A percentile compares a stretch with the other conserved stretches of the same genome.
Evolutionary conservation across 2,797 vertebrate species (phyloP).

Genomic region (Thaleichthys pacificus): DNA sequence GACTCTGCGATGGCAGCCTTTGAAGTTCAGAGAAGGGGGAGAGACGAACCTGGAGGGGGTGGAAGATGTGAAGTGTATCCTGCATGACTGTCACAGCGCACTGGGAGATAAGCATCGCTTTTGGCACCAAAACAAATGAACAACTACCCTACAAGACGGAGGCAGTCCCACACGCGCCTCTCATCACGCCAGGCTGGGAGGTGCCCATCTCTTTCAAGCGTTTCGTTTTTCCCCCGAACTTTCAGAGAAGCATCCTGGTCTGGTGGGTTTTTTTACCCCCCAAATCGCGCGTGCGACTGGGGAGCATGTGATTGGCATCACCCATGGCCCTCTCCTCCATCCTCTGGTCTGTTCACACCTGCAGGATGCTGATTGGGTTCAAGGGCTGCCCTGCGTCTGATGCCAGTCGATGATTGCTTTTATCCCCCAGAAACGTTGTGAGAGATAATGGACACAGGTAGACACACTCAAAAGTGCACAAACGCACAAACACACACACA

Average conservation of each 20-base stretch:
- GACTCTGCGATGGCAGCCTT: constrained; percentile 14
- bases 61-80: constrained; percentile 20
- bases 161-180: constrained; percentile 34
- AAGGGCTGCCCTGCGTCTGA: constrained; percentile 62
- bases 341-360: constrained; percentile 65
- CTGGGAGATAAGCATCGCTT: constrained; percentile 32
- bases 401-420: constrained; percentile 70
- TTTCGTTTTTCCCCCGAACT: constrained; percentile 25
- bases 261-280: constrained; percentile 37
- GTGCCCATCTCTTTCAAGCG: constrained; percentile 19
- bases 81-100: constrained; percentile 30
- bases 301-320: constrained; percentile 5
- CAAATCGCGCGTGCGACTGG: constrained; percentile 33
- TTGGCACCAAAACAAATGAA: constrained; percentile 53
- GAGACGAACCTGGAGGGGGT: constrained; percentile 5
- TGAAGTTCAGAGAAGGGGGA: constrained; percentile 36
- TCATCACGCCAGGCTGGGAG: constrained; percentile 28
- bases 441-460: constrained; percentile 49
- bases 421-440: constrained; percentile 62
- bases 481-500: constrained; percentile 3
- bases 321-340: background rate
- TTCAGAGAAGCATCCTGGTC: constrained; percentile 36
- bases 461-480: background rate
- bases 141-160: constrained; percentile 18
- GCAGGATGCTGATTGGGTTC: constrained; percentile 69